Conservation (phyloP, 1,140 invertebrate species). For the Drosophila chauvacae region DNA sequence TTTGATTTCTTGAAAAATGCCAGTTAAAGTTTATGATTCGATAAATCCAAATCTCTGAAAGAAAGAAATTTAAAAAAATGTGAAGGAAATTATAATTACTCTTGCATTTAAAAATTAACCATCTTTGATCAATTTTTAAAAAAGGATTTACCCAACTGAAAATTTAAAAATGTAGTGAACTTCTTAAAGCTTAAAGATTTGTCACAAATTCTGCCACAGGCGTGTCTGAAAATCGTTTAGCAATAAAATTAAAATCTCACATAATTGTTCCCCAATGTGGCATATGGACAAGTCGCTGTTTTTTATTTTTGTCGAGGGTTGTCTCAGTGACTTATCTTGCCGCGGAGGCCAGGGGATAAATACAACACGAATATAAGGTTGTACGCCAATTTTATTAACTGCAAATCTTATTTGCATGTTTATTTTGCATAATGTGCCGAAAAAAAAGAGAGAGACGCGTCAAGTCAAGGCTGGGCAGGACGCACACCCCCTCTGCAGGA, state of each 20-base stretch:
- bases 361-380: constrained; percentile 57
- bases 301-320: constrained; percentile 14
- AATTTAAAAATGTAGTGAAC: not conserved
- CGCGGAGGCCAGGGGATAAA: constrained; percentile 10
- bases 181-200: not conserved
- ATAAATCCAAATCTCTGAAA: not conserved
- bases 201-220: constrained; percentile 3
- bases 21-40: not conserved
- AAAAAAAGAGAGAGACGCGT: constrained; percentile 62
- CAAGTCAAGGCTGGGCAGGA: constrained; percentile 31
- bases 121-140: not conserved
- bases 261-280: constrained; percentile 79
- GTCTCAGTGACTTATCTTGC: constrained; percentile 25
- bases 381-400: constrained; percentile 81
- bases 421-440: constrained; percentile 82
- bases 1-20: not conserved
- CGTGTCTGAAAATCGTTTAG: constrained; percentile 67
- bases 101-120: too few species aligned
- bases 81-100: too few species aligned
- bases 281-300: constrained; percentile 62
- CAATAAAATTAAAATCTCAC: constrained; percentile 77
- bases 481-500: not conserved
- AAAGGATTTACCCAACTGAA: not conserved
- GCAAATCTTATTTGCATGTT: constrained; percentile 84
- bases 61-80: too few species aligned